phyloP scores from a whole-genome alignment of 2,888 invertebrate genomes.

The Apocheima hispidaria region DNA sequence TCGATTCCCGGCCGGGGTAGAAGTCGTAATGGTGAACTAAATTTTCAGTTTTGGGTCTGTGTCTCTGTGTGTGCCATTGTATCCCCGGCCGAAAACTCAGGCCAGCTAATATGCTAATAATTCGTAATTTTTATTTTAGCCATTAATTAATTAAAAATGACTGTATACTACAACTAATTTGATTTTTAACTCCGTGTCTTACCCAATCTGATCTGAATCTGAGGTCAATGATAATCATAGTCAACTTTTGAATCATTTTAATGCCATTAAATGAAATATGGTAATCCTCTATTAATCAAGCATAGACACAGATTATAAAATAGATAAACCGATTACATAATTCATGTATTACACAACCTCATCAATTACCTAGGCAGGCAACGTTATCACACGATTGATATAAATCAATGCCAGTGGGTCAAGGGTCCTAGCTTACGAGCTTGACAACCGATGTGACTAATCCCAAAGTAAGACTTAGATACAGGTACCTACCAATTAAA shows the following conservation, averaged over 20 bases:
- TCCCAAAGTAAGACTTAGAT: not conserved
- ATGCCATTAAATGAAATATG: not conserved
- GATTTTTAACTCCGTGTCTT: too few species aligned
- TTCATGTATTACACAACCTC: constrained; percentile 26
- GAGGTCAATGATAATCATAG: not conserved
- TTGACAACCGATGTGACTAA: constrained; percentile 39
- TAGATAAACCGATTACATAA: constrained; percentile 22
- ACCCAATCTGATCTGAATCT: too few species aligned
- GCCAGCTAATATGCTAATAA: too few species aligned
- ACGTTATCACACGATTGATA: constrained; percentile 31
- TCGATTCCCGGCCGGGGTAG: too few species aligned
- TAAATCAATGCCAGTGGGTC: constrained; percentile 53
- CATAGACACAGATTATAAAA: constrained; percentile 1
- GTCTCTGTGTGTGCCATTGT: too few species aligned
- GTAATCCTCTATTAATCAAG: not conserved
- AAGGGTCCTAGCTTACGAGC: constrained; percentile 50
- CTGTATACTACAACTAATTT: too few species aligned
- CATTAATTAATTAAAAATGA: too few species aligned
- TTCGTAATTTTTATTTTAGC: too few species aligned
- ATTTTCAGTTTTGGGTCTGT: too few species aligned
- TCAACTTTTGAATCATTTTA: not conserved
- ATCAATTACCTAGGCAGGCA: constrained; percentile 26
- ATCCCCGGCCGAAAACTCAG: too few species aligned
- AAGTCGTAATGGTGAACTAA: too few species aligned
- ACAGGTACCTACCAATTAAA: not conserved